Base-by-base conservation (phyloP, 1,140 invertebrate species). In the Drepana arcuata region DNA sequence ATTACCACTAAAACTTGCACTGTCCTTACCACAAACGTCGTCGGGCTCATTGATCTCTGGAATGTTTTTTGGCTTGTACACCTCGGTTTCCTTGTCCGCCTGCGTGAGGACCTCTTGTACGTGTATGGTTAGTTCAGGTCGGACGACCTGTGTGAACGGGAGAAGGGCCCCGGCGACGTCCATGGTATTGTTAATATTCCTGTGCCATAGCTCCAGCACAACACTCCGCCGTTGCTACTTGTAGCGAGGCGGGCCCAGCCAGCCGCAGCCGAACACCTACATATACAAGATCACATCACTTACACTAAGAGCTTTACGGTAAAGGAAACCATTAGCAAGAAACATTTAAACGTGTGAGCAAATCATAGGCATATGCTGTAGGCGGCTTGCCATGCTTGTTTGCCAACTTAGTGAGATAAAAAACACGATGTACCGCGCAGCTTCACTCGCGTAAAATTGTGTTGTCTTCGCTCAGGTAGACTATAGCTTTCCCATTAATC, bases 181-280 rank as follows among this genome's bases (percentile, higher is more conserved):
- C 70, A 83, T 74, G 9, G 83, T 84, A 54, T 84, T 81, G 65
- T 84, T 84, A 43, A 83, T 79, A 60, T 82, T 84, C 24, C 78
- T 60, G 72, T 84, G 83, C 83, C 83, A 84, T 48, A 84, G 60
- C 54, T 84, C 83, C 14, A 84, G 80, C 78, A 84, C 85, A 62
- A 86, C 68, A 71, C 74, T 83, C 54, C 84, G 69, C 79, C 85
- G 70, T 74, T 86, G 84, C 84, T 88, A 89, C 84, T 89, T 88
- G 72, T 87, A 88, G 32, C 84, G 69, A 0, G 83, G 68, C 10
- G 86, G 85, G 1, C 86, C 87, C 16, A 90, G 83, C 86, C 89
- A 88, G 14, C 88, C 86, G 63, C 89, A 91, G 12, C 87, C 88
- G 72, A 90, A 84, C 57, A 90, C 77, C 81, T 90, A 86, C 48